Percentiles rank a stretch among this genome's conserved stretches.
Conservation (phyloP, 1,140 invertebrate species). For the Neuroterus valhalla region DNA sequence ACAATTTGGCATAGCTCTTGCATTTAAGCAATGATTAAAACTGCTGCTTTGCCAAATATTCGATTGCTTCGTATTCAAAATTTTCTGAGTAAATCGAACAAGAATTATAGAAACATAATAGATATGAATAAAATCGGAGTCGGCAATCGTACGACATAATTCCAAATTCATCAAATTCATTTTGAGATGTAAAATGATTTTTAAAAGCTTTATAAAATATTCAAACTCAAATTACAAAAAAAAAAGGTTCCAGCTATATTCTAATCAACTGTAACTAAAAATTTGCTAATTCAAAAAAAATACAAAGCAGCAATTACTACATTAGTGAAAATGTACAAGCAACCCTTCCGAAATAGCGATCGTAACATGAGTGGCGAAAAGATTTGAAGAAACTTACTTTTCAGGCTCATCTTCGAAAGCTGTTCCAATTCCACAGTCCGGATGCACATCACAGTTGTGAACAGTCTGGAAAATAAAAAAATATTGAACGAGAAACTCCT, state of each 20-base stretch:
- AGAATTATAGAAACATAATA: too few species aligned
- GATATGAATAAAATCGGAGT: too few species aligned
- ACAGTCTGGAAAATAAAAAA: conserved; percentile 68
- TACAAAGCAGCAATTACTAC: conserved; percentile 55
- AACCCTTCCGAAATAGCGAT: conserved; percentile 40
- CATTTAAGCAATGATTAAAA: conserved; percentile 4
- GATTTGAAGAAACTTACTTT: conserved; percentile 75
- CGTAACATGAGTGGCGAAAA: not conserved
- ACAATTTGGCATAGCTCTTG: conserved; percentile 6
- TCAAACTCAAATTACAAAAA: too few species aligned
- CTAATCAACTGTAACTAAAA: conserved; percentile 2
- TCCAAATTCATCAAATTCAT: too few species aligned
- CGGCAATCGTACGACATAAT: too few species aligned
- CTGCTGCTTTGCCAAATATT: conserved; percentile 16
- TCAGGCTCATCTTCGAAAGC: conserved; percentile 77
- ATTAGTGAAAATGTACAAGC: conserved; percentile 59
- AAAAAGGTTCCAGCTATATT: not conserved
- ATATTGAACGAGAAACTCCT: not conserved
- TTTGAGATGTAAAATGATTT: too few species aligned
- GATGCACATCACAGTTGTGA: conserved; percentile 77
- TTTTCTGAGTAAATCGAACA: too few species aligned
- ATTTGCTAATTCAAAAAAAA: conserved; percentile 19
- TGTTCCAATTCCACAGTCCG: conserved; percentile 76
- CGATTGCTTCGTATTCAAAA: not conserved
- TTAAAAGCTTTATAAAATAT: too few species aligned